Evolutionary conservation across 2,797 vertebrate genomes (phyloP).

Genomic region (Xenops minutus): DNA sequence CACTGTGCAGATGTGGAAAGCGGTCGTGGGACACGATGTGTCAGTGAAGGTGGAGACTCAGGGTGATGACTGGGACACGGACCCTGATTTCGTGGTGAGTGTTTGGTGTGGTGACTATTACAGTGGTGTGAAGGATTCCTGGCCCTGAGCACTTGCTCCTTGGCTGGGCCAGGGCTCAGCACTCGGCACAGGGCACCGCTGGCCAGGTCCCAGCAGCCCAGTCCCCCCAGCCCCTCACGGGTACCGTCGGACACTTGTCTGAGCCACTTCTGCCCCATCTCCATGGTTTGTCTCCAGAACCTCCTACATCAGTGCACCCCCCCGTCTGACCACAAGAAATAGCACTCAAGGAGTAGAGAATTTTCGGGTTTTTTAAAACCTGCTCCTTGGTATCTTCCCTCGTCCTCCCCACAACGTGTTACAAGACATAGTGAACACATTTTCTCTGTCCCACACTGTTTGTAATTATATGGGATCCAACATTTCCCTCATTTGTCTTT

Average conservation of each 20-base stretch:
- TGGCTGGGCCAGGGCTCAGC: rapidly evolving
- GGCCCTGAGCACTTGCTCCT: neutral
- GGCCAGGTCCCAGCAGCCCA: neutral
- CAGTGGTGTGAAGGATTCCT: neutral
- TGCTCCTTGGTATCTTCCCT: neutral
- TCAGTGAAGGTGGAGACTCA: constrained; percentile 80
- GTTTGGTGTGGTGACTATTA: neutral
- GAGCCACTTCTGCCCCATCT: neutral
- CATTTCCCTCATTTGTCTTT: neutral
- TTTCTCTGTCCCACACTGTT: neutral
- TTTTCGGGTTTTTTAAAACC: neutral
- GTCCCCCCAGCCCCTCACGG: neutral
- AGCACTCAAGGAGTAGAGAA: neutral
- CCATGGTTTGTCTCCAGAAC: neutral
- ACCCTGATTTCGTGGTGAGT: constrained; percentile 93
- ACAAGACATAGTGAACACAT: neutral
- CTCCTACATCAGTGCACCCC: neutral
- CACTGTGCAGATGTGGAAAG: constrained; percentile 92
- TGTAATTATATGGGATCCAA: neutral
- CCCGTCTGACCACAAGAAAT: neutral
- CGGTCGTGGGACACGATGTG: constrained; percentile 88
- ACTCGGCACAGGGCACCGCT: rapidly evolving
- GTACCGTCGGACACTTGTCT: neutral
- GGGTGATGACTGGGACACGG: constrained; percentile 95
- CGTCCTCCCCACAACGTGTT: neutral